A percentile compares a stretch with the other conserved stretches of the same genome.
These are phyloP conservation scores for Lagodon rhomboides DNA, from an alignment of 2,797 vertebrate species.

Conservation along the genomic window DNA sequence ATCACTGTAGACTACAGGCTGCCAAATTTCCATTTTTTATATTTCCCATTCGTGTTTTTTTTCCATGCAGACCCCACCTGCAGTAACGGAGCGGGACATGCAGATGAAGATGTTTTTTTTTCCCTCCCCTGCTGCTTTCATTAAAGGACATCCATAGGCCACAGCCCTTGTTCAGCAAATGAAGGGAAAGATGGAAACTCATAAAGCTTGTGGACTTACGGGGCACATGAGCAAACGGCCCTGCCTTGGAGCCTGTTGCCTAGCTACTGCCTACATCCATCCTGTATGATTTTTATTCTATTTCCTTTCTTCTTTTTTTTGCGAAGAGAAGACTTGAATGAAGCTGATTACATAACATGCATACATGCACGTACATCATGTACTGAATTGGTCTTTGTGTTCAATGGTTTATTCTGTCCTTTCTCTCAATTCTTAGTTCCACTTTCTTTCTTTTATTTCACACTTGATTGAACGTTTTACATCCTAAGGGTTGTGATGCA, in stretches of 20 bases:
- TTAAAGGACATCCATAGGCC: conserved; percentile 16
- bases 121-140: conserved; percentile 15
- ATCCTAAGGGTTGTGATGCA: background rate
- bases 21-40: background rate
- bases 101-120: conserved; percentile 23
- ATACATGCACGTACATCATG: background rate
- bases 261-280: conserved; percentile 75
- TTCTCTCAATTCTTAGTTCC: background rate
- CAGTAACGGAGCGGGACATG: conserved; percentile 6
- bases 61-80: background rate
- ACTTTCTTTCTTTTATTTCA: background rate
- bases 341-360: conserved; percentile 31
- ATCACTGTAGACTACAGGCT: background rate
- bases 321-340: conserved; percentile 43
- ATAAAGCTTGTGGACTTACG: conserved; percentile 59
- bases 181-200: conserved; percentile 59
- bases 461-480: conserved; percentile 7
- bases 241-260: conserved; percentile 76
- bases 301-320: conserved; percentile 26
- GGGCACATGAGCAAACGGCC: conserved; percentile 61
- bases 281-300: conserved; percentile 52
- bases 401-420: background rate
- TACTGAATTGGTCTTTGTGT: background rate
- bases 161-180: conserved; percentile 39
- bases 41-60: background rate